A percentile compares a stretch with the other conserved stretches of the same genome.
phyloP scores from a whole-genome alignment of 2,888 invertebrate genomes.

The Athalia circularis region DNA sequence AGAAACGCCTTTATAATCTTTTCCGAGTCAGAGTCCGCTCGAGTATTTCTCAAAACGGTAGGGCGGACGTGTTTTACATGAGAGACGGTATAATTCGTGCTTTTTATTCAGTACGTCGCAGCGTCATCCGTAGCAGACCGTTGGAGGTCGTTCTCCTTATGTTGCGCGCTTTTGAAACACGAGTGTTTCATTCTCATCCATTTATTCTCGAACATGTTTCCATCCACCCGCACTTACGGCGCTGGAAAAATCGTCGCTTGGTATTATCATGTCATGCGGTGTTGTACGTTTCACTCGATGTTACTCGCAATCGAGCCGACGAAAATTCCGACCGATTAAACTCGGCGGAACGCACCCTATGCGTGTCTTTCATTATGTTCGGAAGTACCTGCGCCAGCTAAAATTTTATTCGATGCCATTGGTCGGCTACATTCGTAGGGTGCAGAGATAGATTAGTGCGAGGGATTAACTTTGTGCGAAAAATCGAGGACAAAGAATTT shows the following conservation, averaged over 20 bases:
- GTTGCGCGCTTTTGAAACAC: conserved; percentile 57
- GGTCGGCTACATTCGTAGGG: no score
- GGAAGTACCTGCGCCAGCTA: not conserved
- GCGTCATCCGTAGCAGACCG: not conserved
- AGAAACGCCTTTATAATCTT: conserved; percentile 28
- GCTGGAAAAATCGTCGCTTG: not conserved
- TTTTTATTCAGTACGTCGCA: conserved; percentile 40
- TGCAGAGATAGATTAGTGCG: not conserved
- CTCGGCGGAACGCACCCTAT: not conserved
- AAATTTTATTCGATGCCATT: not conserved
- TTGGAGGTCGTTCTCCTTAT: not conserved
- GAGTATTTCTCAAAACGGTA: conserved; percentile 18
- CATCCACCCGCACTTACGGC: conserved; percentile 57
- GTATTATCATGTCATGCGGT: not conserved
- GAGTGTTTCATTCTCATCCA: conserved; percentile 64
- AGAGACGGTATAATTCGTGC: conserved; percentile 36
- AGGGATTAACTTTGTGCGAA: not conserved
- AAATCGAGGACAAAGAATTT: conserved; percentile 18
- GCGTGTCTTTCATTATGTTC: no score
- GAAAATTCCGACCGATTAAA: not conserved
- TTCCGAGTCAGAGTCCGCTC: conserved; percentile 4
- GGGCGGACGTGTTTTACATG: conserved; percentile 8
- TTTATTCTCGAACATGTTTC: conserved; percentile 62
- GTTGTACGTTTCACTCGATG: conserved; percentile 8
- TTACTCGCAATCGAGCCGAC: not conserved